Conservation (phyloP, 2,888 invertebrate species). For the Cryptocephalus moraei region DNA sequence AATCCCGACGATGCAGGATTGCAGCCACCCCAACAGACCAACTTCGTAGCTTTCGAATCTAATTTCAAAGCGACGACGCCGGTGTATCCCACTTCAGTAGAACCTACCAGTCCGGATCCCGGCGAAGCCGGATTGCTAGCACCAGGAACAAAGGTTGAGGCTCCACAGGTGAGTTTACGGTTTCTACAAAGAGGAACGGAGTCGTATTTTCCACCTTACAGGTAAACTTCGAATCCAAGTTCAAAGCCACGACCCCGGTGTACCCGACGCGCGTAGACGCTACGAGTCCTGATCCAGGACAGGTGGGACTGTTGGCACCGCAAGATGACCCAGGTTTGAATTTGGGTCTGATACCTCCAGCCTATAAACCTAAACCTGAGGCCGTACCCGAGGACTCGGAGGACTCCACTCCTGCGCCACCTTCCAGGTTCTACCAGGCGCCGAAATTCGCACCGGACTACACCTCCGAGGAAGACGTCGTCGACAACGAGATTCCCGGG, state of each 20-base stretch:
- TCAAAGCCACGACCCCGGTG: slow-evolving; percentile 24
- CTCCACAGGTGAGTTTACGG: neutral
- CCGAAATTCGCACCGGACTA: slow-evolving; percentile 19
- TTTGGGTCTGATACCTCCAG: neutral
- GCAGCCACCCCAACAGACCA: slow-evolving; percentile 15
- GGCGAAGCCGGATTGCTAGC: slow-evolving; percentile 17
- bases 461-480: slow-evolving; percentile 6
- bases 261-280: slow-evolving; percentile 24
- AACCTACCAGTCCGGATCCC: slow-evolving; percentile 19
- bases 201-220: neutral
- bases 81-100: slow-evolving; percentile 22
- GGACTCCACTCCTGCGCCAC: slow-evolving; percentile 7
- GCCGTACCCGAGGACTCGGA: neutral
- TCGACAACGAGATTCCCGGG: slow-evolving; percentile 11
- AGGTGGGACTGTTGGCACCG: neutral
- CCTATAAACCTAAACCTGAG: neutral
- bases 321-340: neutral
- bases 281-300: slow-evolving; percentile 14
- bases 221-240: slow-evolving; percentile 21
- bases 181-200: too few relatives aligned
- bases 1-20: slow-evolving; percentile 22
- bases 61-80: slow-evolving; percentile 23
- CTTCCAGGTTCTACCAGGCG: slow-evolving; percentile 22
- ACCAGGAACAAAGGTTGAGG: slow-evolving; percentile 1
- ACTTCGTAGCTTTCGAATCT: slow-evolving; percentile 18